A percentile compares a stretch with the other conserved stretches of the same genome.
Evolutionary conservation across 2,113 vertebrate genomes (phyloP).

Genomic region (Gallinago undulata): DNA sequence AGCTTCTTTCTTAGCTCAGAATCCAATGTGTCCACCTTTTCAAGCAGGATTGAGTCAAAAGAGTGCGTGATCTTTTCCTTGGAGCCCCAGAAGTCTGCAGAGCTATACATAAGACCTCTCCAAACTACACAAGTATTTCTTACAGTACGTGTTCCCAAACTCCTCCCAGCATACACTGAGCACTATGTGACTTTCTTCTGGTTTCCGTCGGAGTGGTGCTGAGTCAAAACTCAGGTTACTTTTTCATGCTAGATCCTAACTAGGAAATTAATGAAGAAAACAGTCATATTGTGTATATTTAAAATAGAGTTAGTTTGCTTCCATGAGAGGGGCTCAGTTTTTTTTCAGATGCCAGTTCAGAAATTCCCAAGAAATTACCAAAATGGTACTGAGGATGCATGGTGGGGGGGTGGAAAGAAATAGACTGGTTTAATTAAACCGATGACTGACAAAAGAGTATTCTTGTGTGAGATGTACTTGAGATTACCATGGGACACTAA

Average conservation of each 20-base stretch:
- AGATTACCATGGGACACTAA: neutral
- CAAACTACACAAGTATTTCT: neutral
- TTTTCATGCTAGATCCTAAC: neutral
- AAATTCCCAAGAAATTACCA: neutral
- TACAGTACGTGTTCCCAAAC: neutral
- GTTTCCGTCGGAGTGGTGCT: neutral
- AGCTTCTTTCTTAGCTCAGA: neutral
- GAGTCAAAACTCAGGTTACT: neutral
- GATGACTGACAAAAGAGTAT: neutral
- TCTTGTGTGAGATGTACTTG: neutral
- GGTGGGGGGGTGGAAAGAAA: neutral
- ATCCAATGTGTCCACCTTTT: neutral
- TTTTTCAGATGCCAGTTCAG: neutral
- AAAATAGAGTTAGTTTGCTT: neutral
- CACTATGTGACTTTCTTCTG: neutral
- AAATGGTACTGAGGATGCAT: neutral
- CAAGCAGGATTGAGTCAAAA: neutral
- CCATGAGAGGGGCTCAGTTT: neutral
- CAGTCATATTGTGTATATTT: neutral
- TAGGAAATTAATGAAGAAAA: conserved; percentile 3
- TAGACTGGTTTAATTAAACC: neutral
- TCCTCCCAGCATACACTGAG: neutral
- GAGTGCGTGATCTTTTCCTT: neutral
- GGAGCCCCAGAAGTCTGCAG: neutral
- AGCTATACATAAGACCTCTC: neutral